phyloP scores from a whole-genome alignment of 2,113 vertebrate species.

The Myotis lucifugus region DNA sequence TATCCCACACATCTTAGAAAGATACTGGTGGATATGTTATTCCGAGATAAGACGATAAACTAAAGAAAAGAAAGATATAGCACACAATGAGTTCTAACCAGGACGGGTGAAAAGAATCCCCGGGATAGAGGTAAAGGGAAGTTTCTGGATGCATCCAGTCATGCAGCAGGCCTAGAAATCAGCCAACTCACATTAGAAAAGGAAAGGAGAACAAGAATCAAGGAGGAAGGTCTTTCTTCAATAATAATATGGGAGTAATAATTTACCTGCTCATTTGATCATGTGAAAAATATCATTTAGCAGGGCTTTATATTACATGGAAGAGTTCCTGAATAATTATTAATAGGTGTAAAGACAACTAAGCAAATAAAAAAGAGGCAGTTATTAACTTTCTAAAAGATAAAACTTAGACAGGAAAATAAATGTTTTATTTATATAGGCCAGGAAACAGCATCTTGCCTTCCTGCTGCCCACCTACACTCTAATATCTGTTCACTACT shows the following conservation, averaged over 20 bases:
- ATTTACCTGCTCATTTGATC: neutral
- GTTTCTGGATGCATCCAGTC: neutral
- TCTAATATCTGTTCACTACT: neutral
- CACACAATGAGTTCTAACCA: neutral
- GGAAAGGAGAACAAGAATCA: neutral
- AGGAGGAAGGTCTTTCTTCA: neutral
- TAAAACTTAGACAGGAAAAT: conserved; percentile 7
- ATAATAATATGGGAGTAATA: neutral
- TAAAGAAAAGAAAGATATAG: neutral
- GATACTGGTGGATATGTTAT: neutral
- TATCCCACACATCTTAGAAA: neutral
- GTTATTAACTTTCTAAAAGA: neutral
- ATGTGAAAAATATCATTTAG: neutral
- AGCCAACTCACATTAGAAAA: neutral
- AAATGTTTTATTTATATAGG: neutral
- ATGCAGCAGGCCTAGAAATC: neutral
- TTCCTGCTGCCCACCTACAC: neutral
- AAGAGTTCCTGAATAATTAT: neutral
- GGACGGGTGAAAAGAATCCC: neutral
- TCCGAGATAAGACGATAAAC: neutral
- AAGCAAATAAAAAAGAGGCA: neutral
- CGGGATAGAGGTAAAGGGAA: neutral
- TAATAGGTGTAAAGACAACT: neutral
- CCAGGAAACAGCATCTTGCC: neutral
- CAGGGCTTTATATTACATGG: neutral